These are phyloP conservation scores for Drosophila multiciliata DNA, from an alignment of 2,888 invertebrate species.

Conservation along the genomic window DNA sequence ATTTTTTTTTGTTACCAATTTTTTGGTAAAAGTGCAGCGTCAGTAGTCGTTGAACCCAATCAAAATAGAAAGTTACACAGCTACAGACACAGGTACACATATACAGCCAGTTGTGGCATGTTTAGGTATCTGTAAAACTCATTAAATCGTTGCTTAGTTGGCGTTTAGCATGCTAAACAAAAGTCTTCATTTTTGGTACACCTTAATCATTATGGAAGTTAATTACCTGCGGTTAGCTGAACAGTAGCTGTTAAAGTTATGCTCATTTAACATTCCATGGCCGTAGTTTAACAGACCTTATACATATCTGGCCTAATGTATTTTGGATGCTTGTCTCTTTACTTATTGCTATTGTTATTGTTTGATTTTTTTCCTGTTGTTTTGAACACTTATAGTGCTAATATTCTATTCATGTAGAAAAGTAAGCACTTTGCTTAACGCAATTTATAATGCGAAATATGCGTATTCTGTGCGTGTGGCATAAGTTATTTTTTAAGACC, in stretches of 20 bases:
- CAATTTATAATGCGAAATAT: slow-evolving; percentile 48
- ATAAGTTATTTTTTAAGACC: slow-evolving; percentile 59
- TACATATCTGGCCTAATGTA: slow-evolving; percentile 21
- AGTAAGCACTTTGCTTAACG: slow-evolving; percentile 44
- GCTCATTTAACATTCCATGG: slow-evolving; percentile 13
- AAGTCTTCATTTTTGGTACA: slow-evolving; percentile 9
- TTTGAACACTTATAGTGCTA: slow-evolving; percentile 51
- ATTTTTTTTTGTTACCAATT: slow-evolving; percentile 45
- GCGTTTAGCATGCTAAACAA: slow-evolving; percentile 48
- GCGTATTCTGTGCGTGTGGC: slow-evolving; percentile 49
- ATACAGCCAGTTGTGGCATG: slow-evolving; percentile 3
- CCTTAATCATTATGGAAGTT: slow-evolving; percentile 19
- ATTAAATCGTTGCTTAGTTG: slow-evolving; percentile 35
- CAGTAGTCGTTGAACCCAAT: slow-evolving; percentile 73
- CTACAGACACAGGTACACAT: slow-evolving; percentile 1
- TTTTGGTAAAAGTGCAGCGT: slow-evolving; percentile 73
- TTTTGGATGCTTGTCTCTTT: slow-evolving; percentile 24
- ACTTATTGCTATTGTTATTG: slow-evolving; percentile 20
- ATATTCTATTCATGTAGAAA: slow-evolving; percentile 70
- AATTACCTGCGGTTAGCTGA: slow-evolving; percentile 6
- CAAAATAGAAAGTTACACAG: slow-evolving; percentile 69
- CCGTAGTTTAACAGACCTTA: slow-evolving; percentile 11
- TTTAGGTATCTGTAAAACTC: slow-evolving; percentile 23
- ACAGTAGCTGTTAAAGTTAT: slow-evolving; percentile 10
- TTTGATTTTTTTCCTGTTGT: slow-evolving; percentile 25